Percentiles rank a stretch among this genome's conserved stretches.
Conservation (phyloP, 2,797 vertebrate genomes). For the Brotula barbata region DNA sequence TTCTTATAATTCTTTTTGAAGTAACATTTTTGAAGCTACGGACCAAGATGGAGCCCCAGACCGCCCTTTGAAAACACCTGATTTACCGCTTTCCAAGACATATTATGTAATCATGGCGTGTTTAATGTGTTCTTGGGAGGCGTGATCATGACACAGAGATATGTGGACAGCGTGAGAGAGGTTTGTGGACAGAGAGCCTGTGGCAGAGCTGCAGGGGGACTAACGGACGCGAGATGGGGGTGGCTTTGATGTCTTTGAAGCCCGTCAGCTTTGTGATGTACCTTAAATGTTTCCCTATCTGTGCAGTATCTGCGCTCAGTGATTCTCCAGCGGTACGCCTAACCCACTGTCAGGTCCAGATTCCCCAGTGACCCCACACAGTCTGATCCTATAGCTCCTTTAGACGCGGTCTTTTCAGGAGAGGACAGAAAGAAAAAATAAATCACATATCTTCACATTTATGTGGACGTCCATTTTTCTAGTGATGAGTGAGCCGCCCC, state of each 20-base stretch:
- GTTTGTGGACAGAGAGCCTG: not conserved
- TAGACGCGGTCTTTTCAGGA: not conserved
- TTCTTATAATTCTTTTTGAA: too few species aligned
- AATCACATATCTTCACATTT: constrained; percentile 18
- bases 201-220: constrained; percentile 26
- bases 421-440: not conserved
- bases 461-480: constrained; percentile 25
- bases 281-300: constrained; percentile 67
- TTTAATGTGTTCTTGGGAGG: too few species aligned
- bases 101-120: too few species aligned
- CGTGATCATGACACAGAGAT: too few species aligned
- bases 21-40: too few species aligned
- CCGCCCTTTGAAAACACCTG: too few species aligned
- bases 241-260: constrained; percentile 77
- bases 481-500: constrained; percentile 25
- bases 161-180: not conserved
- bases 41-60: too few species aligned
- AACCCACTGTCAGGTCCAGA: constrained; percentile 26
- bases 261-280: constrained; percentile 66
- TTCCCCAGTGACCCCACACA: constrained; percentile 11
- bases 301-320: constrained; percentile 48
- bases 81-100: too few species aligned
- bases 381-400: constrained; percentile 2
- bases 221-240: constrained; percentile 30
- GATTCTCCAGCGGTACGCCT: constrained; percentile 8